These are phyloP conservation scores for Alethe castanea DNA, from an alignment of 2,113 vertebrate species.

Conservation along the genomic window DNA sequence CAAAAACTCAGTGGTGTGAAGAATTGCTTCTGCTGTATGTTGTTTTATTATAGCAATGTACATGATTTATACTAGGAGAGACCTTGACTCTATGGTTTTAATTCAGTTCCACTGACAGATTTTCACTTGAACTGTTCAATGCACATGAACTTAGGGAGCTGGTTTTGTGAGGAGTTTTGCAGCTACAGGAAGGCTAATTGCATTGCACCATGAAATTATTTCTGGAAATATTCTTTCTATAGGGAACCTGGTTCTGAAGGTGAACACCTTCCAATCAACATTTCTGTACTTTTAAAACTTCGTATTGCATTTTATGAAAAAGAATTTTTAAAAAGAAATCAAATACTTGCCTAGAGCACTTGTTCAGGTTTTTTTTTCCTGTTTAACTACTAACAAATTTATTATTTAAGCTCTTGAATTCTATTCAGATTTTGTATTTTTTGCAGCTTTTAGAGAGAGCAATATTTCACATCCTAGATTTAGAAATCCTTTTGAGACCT, in stretches of 20 bases:
- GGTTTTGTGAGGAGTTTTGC: background rate
- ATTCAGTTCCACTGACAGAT: conserved; percentile 9
- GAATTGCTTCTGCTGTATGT: conserved; percentile 30
- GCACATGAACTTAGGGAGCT: background rate
- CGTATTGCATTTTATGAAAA: background rate
- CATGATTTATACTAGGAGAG: conserved; percentile 10
- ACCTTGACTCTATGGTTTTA: conserved; percentile 16
- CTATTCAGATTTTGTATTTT: background rate
- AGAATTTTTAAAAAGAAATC: background rate
- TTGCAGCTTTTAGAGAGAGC: background rate
- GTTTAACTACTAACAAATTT: background rate
- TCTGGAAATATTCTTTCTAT: background rate
- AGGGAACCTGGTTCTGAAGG: background rate
- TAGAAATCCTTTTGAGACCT: background rate
- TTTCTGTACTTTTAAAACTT: background rate
- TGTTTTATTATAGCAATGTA: conserved; percentile 29
- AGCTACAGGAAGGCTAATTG: background rate
- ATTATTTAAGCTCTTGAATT: background rate
- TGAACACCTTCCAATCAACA: background rate
- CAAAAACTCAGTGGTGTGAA: conserved; percentile 29
- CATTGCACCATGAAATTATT: background rate
- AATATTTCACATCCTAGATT: background rate
- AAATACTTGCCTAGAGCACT: background rate
- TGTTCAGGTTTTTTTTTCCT: background rate
- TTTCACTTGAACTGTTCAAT: conserved; percentile 13